Percentiles rank a stretch among this genome's conserved stretches.
These are phyloP conservation scores for Palloptera scutellata DNA, from an alignment of 2,888 invertebrate species.

Conservation along the genomic window DNA sequence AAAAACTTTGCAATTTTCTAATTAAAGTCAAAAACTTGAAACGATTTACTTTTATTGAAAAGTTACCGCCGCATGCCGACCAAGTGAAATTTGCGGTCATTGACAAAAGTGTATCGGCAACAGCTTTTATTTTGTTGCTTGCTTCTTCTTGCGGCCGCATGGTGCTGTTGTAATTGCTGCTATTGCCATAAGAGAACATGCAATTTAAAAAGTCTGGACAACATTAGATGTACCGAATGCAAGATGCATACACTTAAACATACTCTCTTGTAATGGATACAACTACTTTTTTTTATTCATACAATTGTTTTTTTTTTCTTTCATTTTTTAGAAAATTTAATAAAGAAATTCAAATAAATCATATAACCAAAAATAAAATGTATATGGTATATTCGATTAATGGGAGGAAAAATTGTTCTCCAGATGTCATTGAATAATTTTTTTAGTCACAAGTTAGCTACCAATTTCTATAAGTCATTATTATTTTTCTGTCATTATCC, in stretches of 20 bases:
- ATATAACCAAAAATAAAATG: neutral
- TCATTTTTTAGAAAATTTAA: neutral
- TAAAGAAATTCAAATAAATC: neutral
- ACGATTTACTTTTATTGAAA: conserved; percentile 9
- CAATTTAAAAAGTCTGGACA: neutral
- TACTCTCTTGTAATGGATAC: neutral
- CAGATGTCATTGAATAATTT: too few relatives aligned
- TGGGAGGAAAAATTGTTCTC: too few relatives aligned
- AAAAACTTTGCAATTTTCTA: conserved; percentile 32
- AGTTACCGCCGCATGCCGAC: neutral
- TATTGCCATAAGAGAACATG: too few relatives aligned
- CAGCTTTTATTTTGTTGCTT: neutral
- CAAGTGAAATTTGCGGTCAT: neutral
- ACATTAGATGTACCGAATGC: neutral
- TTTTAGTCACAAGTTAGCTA: too few relatives aligned
- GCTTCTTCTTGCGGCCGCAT: neutral
- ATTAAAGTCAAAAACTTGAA: conserved; percentile 34
- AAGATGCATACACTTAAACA: neutral
- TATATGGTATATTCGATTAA: too few relatives aligned
- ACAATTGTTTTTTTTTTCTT: neutral
- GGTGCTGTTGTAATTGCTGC: too few relatives aligned
- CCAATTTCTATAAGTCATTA: too few relatives aligned
- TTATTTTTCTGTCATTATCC: too few relatives aligned
- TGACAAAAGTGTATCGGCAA: neutral
- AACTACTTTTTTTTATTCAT: neutral